These are phyloP conservation scores for Asarcornis scutulata DNA, from an alignment of 2,113 vertebrate species.

Conservation along the genomic window DNA sequence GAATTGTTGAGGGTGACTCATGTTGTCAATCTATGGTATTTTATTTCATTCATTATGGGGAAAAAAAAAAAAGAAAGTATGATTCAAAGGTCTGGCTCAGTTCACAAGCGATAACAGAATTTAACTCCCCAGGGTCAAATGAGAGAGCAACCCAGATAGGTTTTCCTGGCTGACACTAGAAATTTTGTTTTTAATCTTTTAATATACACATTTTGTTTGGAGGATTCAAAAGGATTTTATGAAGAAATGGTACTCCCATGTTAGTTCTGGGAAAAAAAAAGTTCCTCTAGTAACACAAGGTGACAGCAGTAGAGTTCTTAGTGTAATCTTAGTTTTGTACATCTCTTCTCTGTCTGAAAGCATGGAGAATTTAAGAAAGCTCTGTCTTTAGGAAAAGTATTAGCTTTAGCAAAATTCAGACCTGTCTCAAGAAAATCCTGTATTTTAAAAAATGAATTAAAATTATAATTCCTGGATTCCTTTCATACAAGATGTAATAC, in stretches of 20 bases:
- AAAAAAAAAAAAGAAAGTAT: background rate
- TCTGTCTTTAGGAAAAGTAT: background rate
- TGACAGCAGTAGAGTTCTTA: background rate
- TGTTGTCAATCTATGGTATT: background rate
- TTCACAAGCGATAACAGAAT: background rate
- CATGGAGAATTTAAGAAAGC: background rate
- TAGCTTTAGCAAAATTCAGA: background rate
- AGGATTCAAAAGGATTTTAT: background rate
- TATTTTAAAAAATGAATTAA: background rate
- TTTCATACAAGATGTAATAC: background rate
- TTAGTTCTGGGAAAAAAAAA: background rate
- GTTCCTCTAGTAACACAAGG: background rate
- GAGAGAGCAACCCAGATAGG: fast-evolving
- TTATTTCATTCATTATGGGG: background rate
- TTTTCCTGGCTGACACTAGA: background rate
- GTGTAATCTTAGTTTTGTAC: background rate
- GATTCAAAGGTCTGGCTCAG: background rate
- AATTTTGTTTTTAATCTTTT: background rate
- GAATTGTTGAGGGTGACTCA: background rate
- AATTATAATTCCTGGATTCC: background rate
- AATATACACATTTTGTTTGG: background rate
- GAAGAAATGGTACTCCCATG: background rate
- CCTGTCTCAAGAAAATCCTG: background rate
- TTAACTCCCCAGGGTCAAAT: background rate
- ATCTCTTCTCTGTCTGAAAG: background rate